These are phyloP conservation scores for Chascanopsetta lugubris DNA, from an alignment of 2,113 vertebrate genomes.

Conservation along the genomic window DNA sequence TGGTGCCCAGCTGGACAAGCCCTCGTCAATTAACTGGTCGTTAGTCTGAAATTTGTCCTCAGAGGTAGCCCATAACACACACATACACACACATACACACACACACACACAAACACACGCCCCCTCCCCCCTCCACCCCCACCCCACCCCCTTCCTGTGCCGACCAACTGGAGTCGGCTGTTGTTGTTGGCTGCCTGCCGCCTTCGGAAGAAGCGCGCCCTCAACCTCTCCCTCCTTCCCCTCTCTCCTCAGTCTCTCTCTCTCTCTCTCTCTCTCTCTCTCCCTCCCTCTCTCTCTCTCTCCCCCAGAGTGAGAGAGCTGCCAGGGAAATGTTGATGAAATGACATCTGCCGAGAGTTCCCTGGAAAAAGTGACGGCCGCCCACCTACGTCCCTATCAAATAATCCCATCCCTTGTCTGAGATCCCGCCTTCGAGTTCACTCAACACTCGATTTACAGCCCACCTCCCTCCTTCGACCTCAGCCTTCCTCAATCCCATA, in stretches of 20 bases:
- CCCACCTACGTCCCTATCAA: slow-evolving; percentile 53
- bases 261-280: slow-evolving; percentile 16
- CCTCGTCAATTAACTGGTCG: background rate
- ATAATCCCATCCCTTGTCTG: slow-evolving; percentile 45
- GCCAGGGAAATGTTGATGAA: slow-evolving; percentile 86
- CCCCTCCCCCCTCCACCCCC: slow-evolving; percentile 8
- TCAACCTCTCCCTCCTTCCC: slow-evolving; percentile 54
- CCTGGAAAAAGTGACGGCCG: slow-evolving; percentile 73
- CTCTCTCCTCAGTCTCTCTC: slow-evolving; percentile 42
- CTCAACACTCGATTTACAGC: slow-evolving; percentile 21
- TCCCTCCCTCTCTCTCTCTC: slow-evolving; percentile 20
- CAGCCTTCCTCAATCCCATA: slow-evolving; percentile 24
- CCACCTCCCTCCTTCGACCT: slow-evolving; percentile 10
- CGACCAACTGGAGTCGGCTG: slow-evolving; percentile 95
- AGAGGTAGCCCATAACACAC: background rate
- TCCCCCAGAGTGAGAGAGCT: slow-evolving; percentile 40
- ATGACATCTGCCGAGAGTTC: slow-evolving; percentile 84
- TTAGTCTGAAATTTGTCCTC: slow-evolving; percentile 1
- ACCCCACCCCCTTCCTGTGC: slow-evolving; percentile 88
- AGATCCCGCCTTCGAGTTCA: slow-evolving; percentile 17
- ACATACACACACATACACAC: no score
- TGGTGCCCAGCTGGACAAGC: background rate
- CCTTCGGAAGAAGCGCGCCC: slow-evolving; percentile 80
- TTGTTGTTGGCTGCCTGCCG: slow-evolving; percentile 91
- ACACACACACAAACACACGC: slow-evolving; percentile 26